These are phyloP conservation scores for Zapus hudsonius DNA, from an alignment of 2,113 vertebrate genomes.

Conservation along the genomic window DNA sequence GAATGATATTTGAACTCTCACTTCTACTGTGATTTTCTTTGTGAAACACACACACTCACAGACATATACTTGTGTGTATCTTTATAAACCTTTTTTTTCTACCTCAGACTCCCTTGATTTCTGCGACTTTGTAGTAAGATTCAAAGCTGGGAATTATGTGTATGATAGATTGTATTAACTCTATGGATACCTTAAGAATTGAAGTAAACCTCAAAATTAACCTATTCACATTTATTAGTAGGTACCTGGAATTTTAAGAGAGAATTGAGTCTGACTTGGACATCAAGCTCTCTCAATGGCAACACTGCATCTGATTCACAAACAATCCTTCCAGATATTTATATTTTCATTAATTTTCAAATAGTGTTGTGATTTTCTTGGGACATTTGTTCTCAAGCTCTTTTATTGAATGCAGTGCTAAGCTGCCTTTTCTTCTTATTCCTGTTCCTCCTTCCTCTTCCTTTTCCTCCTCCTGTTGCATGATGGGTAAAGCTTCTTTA, in stretches of 20 bases:
- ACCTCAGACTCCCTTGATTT: neutral
- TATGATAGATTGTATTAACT: neutral
- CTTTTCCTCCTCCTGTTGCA: no score
- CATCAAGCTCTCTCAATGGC: no score
- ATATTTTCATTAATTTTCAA: neutral
- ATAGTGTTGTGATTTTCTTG: neutral
- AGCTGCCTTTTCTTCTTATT: neutral
- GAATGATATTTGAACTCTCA: neutral
- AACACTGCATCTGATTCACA: no score
- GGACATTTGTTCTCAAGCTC: neutral
- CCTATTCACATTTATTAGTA: neutral
- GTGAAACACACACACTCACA: neutral
- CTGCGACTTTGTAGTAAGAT: neutral
- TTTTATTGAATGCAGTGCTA: neutral
- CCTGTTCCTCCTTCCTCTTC: neutral
- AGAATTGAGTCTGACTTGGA: neutral
- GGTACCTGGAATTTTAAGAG: neutral
- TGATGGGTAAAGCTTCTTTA: no score
- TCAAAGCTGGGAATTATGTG: neutral
- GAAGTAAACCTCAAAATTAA: neutral
- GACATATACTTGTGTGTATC: no score
- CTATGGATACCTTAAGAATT: neutral
- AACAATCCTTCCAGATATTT: neutral
- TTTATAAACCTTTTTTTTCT: neutral
- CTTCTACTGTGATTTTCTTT: neutral